These are phyloP conservation scores for Hedya salicella DNA, from an alignment of 2,888 invertebrate species.

Conservation along the genomic window DNA sequence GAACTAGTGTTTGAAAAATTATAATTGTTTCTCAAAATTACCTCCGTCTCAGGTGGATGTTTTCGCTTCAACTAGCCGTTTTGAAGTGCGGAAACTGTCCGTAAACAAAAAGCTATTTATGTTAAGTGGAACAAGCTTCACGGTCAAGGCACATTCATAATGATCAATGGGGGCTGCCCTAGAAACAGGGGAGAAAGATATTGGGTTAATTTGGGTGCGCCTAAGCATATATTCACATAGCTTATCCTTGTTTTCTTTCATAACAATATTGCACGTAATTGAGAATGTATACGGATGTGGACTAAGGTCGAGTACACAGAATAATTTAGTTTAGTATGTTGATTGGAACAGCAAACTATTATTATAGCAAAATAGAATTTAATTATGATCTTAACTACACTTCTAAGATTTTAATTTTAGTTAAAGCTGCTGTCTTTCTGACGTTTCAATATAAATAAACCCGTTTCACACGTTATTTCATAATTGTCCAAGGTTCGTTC, in stretches of 20 bases:
- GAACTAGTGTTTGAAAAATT: too few relatives aligned
- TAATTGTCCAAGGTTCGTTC: too few relatives aligned
- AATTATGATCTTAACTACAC: too few relatives aligned
- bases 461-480: too few relatives aligned
- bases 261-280: not conserved
- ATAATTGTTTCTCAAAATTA: not conserved
- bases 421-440: too few relatives aligned
- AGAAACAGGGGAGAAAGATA: constrained; percentile 13
- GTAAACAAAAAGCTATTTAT: constrained; percentile 35
- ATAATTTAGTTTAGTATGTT: too few relatives aligned
- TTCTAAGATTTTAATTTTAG: too few relatives aligned
- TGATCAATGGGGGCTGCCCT: constrained; percentile 22
- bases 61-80: constrained; percentile 12
- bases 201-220: constrained; percentile 24
- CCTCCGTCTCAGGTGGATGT: constrained; percentile 2
- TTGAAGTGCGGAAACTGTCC: constrained; percentile 24
- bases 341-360: too few relatives aligned
- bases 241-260: constrained; percentile 16
- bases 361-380: too few relatives aligned
- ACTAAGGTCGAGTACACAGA: too few relatives aligned
- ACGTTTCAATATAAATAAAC: too few relatives aligned
- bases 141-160: constrained; percentile 39
- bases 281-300: too few relatives aligned
- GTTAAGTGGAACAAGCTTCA: constrained; percentile 23
- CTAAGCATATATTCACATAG: constrained; percentile 14